Evolutionary conservation across 2,113 vertebrate genomes (phyloP).

Genomic region (Bucco capensis): DNA sequence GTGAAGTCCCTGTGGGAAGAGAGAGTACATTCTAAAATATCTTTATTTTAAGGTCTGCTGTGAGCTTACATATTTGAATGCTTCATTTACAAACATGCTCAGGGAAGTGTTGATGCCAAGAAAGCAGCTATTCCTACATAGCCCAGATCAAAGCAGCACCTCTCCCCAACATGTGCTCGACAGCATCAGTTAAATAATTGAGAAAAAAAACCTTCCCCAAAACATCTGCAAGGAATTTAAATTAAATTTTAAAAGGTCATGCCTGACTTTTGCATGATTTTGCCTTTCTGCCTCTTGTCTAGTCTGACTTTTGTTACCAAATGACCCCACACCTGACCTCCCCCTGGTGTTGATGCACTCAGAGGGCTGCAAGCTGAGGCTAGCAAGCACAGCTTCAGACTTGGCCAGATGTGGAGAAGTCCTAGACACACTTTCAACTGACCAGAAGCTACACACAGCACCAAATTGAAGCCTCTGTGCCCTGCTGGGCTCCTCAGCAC

Average conservation of each 20-base stretch:
- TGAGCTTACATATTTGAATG: slow-evolving; percentile 12
- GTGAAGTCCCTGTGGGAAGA: not conserved
- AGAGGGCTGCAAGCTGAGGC: accelerated
- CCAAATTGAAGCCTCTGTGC: not conserved
- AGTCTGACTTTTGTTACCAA: not conserved
- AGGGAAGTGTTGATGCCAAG: not conserved
- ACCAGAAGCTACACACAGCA: not conserved
- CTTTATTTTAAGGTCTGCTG: slow-evolving; percentile 36
- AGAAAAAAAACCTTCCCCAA: not conserved
- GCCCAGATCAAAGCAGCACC: not conserved
- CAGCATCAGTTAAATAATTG: not conserved
- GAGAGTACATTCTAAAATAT: not conserved
- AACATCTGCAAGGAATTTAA: slow-evolving; percentile 37
- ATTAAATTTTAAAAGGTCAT: slow-evolving; percentile 17
- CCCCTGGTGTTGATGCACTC: accelerated
- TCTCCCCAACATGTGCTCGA: not conserved
- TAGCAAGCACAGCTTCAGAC: not conserved
- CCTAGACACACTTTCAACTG: not conserved
- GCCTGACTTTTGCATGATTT: not conserved
- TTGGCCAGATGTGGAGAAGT: not conserved
- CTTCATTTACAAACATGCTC: not conserved
- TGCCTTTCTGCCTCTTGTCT: not conserved
- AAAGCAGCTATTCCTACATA: not conserved
- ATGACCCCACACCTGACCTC: not conserved
- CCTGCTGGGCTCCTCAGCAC: not conserved